A percentile compares a stretch with the other conserved stretches of the same genome.
Evolutionary conservation across 2,113 vertebrate species (phyloP).

Genomic region (Isurus oxyrinchus): DNA sequence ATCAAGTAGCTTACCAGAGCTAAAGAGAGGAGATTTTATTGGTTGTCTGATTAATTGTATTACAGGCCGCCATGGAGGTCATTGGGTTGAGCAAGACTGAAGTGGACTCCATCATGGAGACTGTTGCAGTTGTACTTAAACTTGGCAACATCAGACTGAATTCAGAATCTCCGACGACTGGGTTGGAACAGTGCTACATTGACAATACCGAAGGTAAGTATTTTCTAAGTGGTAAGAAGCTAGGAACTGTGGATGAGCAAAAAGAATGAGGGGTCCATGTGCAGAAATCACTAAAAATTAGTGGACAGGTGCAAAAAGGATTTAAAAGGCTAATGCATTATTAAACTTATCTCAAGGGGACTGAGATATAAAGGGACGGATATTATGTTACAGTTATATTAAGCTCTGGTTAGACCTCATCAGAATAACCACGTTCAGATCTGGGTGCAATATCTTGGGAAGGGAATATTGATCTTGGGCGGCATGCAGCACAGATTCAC

Average conservation of each 20-base stretch:
- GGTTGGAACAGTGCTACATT: conserved; percentile 55
- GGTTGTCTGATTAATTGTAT: conserved; percentile 30
- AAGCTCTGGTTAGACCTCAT: not conserved
- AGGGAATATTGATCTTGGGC: not conserved
- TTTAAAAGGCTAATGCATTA: not conserved
- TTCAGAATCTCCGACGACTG: conserved; percentile 55
- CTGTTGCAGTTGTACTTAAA: conserved; percentile 63
- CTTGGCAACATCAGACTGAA: conserved; percentile 58
- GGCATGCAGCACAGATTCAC: not conserved
- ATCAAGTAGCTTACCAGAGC: not conserved
- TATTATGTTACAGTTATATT: not conserved
- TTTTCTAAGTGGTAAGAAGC: not conserved
- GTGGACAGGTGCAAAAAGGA: not conserved
- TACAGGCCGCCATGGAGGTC: conserved; percentile 59
- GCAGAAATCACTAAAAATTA: not conserved
- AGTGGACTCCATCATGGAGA: conserved; percentile 55
- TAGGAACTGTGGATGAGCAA: not conserved
- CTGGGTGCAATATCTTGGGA: not conserved
- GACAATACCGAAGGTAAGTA: conserved; percentile 49
- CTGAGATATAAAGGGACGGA: not conserved
- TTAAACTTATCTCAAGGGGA: not conserved
- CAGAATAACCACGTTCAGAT: not conserved
- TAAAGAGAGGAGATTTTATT: not conserved
- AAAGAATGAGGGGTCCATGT: not conserved
- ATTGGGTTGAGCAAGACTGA: conserved; percentile 59